These are phyloP conservation scores for Epinephelus coioides DNA, from an alignment of 2,797 vertebrate genomes.

Conservation along the genomic window DNA sequence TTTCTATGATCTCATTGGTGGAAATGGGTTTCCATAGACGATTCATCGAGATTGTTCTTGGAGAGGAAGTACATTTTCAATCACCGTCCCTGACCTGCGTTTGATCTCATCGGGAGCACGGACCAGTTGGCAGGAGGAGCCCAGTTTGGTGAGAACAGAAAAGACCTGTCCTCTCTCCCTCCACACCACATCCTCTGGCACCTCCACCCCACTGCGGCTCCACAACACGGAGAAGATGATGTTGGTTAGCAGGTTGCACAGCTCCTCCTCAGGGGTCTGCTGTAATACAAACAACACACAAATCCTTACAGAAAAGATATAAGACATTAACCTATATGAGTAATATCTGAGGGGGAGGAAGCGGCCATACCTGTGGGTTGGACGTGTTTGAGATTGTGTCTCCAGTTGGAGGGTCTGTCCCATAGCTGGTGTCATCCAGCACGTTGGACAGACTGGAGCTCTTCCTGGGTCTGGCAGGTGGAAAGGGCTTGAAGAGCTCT, in stretches of 20 bases:
- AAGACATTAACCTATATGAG: not conserved
- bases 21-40: too few relatives aligned
- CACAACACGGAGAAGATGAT: conserved; percentile 95
- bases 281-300: conserved; percentile 52
- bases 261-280: conserved; percentile 96
- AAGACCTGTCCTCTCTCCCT: conserved; percentile 96
- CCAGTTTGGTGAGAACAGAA: conserved; percentile 96
- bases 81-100: conserved; percentile 86
- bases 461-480: conserved; percentile 87
- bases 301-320: not conserved
- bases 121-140: conserved; percentile 93
- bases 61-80: not conserved
- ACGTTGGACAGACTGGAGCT: conserved; percentile 98
- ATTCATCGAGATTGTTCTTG: not conserved
- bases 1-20: too few relatives aligned
- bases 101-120: conserved; percentile 96
- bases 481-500: conserved; percentile 92
- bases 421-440: conserved; percentile 92
- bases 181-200: conserved; percentile 90
- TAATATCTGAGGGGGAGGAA: not conserved
- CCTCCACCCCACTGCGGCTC: conserved; percentile 91
- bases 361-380: conserved; percentile 91
- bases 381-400: conserved; percentile 95
- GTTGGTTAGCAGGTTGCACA: conserved; percentile 97
- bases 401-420: conserved; percentile 88